A percentile compares a stretch with the other conserved stretches of the same genome.
phyloP scores from a whole-genome alignment of 2,797 vertebrate genomes.

The Ptychadena robeensis region DNA sequence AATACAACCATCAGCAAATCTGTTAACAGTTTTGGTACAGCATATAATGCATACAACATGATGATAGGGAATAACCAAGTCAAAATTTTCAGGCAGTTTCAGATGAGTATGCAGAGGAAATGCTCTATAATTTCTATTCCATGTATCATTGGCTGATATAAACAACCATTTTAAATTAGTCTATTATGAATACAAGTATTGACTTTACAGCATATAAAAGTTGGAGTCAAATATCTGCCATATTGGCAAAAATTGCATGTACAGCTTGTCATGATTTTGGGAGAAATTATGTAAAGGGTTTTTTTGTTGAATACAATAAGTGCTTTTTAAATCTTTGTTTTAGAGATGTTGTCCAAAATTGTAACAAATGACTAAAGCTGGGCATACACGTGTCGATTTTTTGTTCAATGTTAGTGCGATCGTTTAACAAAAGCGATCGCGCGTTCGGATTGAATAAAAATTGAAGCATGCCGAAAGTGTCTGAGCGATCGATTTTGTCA shows the following conservation, averaged over 20 bases:
- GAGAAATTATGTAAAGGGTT: too few relatives aligned
- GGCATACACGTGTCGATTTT: too few relatives aligned
- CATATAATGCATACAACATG: not conserved
- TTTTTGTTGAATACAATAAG: not conserved
- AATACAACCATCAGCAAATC: constrained; percentile 18
- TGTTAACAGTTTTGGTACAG: constrained; percentile 18
- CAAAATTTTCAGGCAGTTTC: not conserved
- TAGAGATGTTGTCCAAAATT: too few relatives aligned
- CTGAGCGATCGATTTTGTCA: too few relatives aligned
- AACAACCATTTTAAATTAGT: not conserved
- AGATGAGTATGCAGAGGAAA: not conserved
- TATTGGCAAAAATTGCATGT: not conserved
- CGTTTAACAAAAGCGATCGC: too few relatives aligned
- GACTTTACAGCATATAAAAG: not conserved
- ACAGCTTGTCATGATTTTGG: not conserved
- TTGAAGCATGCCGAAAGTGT: too few relatives aligned
- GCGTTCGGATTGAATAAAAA: too few relatives aligned
- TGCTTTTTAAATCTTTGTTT: not conserved
- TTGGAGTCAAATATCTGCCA: not conserved
- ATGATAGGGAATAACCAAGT: not conserved
- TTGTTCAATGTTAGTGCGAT: too few relatives aligned
- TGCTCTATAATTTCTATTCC: not conserved
- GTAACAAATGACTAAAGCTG: too few relatives aligned
- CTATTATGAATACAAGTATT: not conserved
- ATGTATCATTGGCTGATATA: not conserved